phyloP scores from a whole-genome alignment of 2,113 vertebrate genomes.

The Sceloporus undulatus region DNA sequence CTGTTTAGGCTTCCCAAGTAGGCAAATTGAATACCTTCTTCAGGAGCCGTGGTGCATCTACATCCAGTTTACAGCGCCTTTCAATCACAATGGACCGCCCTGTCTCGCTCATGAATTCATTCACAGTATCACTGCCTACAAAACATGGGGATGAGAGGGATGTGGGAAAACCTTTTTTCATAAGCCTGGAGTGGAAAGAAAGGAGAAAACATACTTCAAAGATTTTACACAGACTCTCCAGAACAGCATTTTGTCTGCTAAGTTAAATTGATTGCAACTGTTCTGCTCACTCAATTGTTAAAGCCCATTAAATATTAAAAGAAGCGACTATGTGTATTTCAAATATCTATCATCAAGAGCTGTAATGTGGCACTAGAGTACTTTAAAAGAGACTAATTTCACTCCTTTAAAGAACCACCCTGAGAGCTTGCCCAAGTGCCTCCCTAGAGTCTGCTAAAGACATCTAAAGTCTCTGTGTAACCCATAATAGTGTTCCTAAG shows the following conservation, averaged over 20 bases:
- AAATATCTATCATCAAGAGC: constrained; percentile 52
- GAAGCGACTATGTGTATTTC: constrained; percentile 22
- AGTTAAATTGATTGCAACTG: constrained; percentile 12
- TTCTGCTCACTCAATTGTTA: constrained; percentile 33
- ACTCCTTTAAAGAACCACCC: constrained; percentile 49
- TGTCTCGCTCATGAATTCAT: constrained; percentile 88
- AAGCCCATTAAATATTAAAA: neutral
- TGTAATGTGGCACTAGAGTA: constrained; percentile 40
- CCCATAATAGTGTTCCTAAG: constrained; percentile 53
- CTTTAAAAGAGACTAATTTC: constrained; percentile 47
- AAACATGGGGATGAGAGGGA: constrained; percentile 95
- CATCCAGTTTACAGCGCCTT: constrained; percentile 91
- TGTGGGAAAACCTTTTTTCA: constrained; percentile 90
- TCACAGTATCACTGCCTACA: constrained; percentile 90
- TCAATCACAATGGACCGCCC: constrained; percentile 83
- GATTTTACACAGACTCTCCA: neutral
- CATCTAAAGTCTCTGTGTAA: constrained; percentile 57
- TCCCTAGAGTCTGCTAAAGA: constrained; percentile 58
- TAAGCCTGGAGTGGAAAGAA: constrained; percentile 84
- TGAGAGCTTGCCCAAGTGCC: constrained; percentile 41
- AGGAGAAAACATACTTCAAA: constrained; percentile 6
- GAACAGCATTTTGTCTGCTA: neutral
- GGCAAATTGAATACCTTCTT: constrained; percentile 84
- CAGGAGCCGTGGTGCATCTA: constrained; percentile 91
- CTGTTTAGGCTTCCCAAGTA: neutral